Evolutionary conservation across 2,113 vertebrate genomes (phyloP).

Genomic region (Oxygymnocypris stewartii): DNA sequence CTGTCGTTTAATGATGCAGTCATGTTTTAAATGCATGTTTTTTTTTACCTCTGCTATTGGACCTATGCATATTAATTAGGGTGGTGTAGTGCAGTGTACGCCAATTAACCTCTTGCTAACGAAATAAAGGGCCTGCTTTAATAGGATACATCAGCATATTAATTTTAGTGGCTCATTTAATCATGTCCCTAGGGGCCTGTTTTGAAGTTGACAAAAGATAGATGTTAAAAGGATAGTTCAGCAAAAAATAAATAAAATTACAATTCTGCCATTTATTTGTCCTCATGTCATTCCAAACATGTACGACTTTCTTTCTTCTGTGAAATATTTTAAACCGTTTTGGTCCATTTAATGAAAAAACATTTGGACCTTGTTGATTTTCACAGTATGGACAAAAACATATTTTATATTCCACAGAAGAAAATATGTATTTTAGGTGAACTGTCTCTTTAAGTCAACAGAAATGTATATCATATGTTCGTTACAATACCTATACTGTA

Average conservation of each 20-base stretch:
- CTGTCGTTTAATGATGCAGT: not conserved
- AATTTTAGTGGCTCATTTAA: conserved; percentile 24
- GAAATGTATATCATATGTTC: not conserved
- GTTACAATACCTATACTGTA: not conserved
- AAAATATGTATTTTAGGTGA: not conserved
- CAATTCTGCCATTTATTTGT: not conserved
- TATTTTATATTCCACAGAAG: not conserved
- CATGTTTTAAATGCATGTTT: not conserved
- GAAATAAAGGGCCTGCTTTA: conserved; percentile 14
- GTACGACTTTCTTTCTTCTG: not conserved
- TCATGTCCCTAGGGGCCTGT: not conserved
- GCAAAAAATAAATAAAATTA: not conserved
- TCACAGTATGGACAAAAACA: not conserved
- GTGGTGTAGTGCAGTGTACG: not conserved
- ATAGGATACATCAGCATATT: conserved; percentile 7
- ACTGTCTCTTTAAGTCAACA: not conserved
- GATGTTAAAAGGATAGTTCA: not conserved
- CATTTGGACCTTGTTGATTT: not conserved
- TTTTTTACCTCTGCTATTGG: not conserved
- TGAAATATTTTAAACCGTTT: not conserved
- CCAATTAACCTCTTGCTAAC: conserved; percentile 10
- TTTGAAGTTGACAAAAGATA: not conserved
- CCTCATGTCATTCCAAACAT: not conserved
- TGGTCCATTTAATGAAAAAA: not conserved
- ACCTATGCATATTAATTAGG: not conserved